Percentiles rank a stretch among this genome's conserved stretches.
Conservation (phyloP, 2,797 vertebrate species). For the Trichosurus vulpecula region DNA sequence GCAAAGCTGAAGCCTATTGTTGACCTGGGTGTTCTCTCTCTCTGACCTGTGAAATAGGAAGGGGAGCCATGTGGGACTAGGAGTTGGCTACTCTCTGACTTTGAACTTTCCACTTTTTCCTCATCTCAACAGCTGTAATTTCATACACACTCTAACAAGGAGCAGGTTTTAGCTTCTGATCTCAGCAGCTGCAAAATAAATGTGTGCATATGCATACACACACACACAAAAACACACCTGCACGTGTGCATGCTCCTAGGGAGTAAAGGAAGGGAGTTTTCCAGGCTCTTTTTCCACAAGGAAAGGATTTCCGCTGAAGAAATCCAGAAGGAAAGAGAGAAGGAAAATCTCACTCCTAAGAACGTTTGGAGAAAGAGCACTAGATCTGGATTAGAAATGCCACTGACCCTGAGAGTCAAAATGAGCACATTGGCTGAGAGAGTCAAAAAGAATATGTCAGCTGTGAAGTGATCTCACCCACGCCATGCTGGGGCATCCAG, state of each 20-base stretch:
- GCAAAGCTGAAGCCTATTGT: neutral
- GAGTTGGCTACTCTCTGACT: conserved; percentile 47
- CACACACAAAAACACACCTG: neutral
- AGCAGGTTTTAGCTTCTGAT: conserved; percentile 36
- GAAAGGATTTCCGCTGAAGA: too few species aligned
- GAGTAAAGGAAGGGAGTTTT: too few species aligned
- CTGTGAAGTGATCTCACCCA: conserved; percentile 45
- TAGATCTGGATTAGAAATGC: too few species aligned
- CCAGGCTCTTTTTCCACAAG: too few species aligned
- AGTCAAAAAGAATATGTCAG: too few species aligned
- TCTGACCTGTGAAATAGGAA: conserved; percentile 14
- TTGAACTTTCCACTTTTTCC: conserved; percentile 57
- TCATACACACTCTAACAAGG: conserved; percentile 35
- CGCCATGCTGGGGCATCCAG: neutral
- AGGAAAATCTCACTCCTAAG: too few species aligned
- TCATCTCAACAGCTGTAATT: conserved; percentile 42
- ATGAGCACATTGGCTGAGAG: too few species aligned
- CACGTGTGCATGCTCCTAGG: neutral
- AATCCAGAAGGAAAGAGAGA: too few species aligned
- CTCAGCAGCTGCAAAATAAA: conserved; percentile 38
- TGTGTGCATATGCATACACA: neutral
- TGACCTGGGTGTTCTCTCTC: conserved; percentile 63
- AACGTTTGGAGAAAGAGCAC: too few species aligned
- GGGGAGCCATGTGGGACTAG: conserved; percentile 49
- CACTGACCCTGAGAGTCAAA: too few species aligned